Conservation (phyloP, 2,113 vertebrate species). For the Cryptotis parvus region DNA sequence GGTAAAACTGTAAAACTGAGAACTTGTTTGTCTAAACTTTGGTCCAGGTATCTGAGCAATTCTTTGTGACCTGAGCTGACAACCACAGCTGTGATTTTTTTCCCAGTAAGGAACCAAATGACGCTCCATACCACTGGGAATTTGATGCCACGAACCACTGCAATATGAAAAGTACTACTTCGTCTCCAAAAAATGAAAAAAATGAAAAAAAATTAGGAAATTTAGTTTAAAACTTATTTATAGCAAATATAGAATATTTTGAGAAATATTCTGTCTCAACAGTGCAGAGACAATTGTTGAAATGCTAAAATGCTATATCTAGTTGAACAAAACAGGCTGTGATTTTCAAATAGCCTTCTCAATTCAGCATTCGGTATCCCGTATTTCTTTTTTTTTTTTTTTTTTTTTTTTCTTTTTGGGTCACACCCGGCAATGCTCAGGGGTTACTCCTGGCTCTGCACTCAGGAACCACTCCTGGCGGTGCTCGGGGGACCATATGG, state of each 20-base stretch:
- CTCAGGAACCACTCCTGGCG: no score
- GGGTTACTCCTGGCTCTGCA: no score
- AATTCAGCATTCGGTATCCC: background rate
- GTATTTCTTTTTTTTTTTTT: no score
- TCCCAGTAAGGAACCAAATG: background rate
- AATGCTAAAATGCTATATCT: background rate
- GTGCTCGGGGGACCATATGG: no score
- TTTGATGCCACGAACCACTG: background rate
- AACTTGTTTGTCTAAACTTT: constrained; percentile 4
- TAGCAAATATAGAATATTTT: background rate
- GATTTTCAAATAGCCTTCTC: background rate
- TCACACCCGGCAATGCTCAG: no score
- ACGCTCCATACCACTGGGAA: background rate
- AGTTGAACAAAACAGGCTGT: background rate
- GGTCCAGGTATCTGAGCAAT: constrained; percentile 1
- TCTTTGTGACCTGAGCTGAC: background rate
- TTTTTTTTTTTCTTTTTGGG: no score
- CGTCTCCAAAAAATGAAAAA: background rate
- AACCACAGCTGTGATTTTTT: background rate
- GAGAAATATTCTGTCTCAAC: background rate
- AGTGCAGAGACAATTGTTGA: background rate
- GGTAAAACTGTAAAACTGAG: background rate
- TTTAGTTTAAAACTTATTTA: background rate
- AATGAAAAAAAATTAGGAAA: background rate
- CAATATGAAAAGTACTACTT: background rate